Base-by-base conservation (phyloP, 1,140 invertebrate genomes). In the Heterodera carotae region DNA sequence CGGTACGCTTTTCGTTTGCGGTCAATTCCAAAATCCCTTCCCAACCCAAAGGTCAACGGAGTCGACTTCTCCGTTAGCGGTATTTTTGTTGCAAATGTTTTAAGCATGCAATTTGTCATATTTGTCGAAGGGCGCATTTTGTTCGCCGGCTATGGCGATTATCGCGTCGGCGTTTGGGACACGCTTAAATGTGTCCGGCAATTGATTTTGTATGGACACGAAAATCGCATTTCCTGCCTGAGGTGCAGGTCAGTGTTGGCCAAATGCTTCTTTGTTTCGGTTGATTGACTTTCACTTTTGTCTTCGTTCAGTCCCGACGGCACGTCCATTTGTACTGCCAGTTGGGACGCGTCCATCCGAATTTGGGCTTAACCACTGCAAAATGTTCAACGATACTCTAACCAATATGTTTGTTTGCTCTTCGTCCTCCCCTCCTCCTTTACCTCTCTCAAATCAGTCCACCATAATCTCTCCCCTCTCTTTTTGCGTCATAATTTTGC, bases 61-160 rank as follows among this genome's bases (percentile, higher is more conserved):
- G 95, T 99, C 53, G 97, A 99, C 89, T 94, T 99, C 88, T 97
- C 95, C 75, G 92, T 97, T 29, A 98, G 95, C 89, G 95, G 93
- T 93, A 88, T 88, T 90, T 89, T 77, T 18, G 27, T 29, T 15
- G 25, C 31, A n/a, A n/a, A n/a, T 22, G 22, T 77, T 77, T 79
- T 43, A 34, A 15, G 56, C 2, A 2, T 22, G 4, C 15, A n/a
- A n/a, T 71, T 27, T 43, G 2, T 34, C n/a, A 3, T 33, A 43
- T 0, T 12, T 43, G 64, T 72, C 82, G 5, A 72, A 93, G 93
- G 96, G 31, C 93, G 96, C 18, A 89, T 98, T 69, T 90, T 98
- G 80, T 98, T 99, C 90, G 96, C 96, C 80, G 97, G 96, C 68
- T 99, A 99, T 90, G 96, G 96, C 89, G 97, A 99, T 90, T 97